phyloP scores from a whole-genome alignment of 2,113 vertebrate genomes.

The Salvelinus sp. region DNA sequence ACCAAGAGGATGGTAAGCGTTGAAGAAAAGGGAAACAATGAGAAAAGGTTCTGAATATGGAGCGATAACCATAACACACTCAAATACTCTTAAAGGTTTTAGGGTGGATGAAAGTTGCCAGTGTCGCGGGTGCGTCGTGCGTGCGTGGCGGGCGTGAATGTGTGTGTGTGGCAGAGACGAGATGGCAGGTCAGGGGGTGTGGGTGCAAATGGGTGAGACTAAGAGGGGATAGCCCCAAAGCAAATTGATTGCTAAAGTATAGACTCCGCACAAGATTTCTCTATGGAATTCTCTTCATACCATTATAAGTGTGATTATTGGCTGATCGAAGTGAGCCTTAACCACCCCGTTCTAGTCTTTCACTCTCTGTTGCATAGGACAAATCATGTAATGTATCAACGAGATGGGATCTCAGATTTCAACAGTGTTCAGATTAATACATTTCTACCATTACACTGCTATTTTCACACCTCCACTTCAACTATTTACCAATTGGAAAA shows the following conservation, averaged over 20 bases:
- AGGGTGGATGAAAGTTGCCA: too few species aligned
- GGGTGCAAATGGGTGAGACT: conserved; percentile 6
- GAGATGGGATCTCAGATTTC: neutral
- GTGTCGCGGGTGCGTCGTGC: too few species aligned
- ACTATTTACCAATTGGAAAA: neutral
- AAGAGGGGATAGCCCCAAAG: conserved; percentile 11
- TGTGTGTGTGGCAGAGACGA: conserved; percentile 7
- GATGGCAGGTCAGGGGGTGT: neutral
- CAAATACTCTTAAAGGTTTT: conserved; percentile 26
- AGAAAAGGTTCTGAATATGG: too few species aligned
- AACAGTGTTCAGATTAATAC: neutral
- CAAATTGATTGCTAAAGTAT: conserved; percentile 4
- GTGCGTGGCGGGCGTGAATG: conserved; percentile 8
- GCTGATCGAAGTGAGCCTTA: neutral
- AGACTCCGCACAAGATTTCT: neutral
- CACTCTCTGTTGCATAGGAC: neutral
- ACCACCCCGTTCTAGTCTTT: neutral
- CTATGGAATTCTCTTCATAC: too few species aligned
- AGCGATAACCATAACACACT: too few species aligned
- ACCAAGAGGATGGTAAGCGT: too few species aligned
- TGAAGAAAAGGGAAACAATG: too few species aligned
- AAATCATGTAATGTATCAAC: neutral
- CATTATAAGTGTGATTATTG: too few species aligned
- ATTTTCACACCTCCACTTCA: neutral
- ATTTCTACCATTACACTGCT: neutral